A percentile compares a stretch with the other conserved stretches of the same genome.
These are phyloP conservation scores for Cerastis rubricosa DNA, from an alignment of 2,888 invertebrate genomes.

Conservation along the genomic window DNA sequence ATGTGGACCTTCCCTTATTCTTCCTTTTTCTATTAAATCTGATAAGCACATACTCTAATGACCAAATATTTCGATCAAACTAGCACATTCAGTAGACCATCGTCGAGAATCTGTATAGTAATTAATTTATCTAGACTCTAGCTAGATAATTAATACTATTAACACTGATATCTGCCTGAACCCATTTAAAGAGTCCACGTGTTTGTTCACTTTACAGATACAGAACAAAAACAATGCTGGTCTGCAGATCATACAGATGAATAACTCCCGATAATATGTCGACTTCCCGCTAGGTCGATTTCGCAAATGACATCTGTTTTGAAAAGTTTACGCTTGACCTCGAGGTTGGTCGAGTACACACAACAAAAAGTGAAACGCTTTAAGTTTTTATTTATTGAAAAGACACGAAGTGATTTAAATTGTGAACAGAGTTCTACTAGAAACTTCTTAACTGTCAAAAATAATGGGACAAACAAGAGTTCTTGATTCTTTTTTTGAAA, in stretches of 20 bases:
- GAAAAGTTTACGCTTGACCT: too few relatives aligned
- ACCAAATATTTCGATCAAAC: neutral
- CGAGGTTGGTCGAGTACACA: too few relatives aligned
- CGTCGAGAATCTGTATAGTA: too few relatives aligned
- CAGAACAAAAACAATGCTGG: constrained; percentile 25
- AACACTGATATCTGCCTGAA: neutral
- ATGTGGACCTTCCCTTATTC: too few relatives aligned
- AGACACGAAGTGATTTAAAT: neutral
- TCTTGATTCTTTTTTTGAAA: neutral
- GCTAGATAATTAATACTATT: constrained; percentile 8
- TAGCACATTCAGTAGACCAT: neutral
- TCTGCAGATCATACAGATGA: constrained; percentile 31
- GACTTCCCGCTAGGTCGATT: too few relatives aligned
- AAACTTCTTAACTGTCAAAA: neutral
- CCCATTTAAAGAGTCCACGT: constrained; percentile 51
- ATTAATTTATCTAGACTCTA: too few relatives aligned
- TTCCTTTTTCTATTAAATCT: too few relatives aligned
- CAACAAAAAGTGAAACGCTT: too few relatives aligned
- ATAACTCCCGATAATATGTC: too few relatives aligned
- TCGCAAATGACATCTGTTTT: too few relatives aligned
- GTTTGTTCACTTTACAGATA: constrained; percentile 17
- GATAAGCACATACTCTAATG: too few relatives aligned
- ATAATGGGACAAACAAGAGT: neutral
- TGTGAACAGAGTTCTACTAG: neutral
- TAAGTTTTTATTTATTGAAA: constrained; percentile 22